Evolutionary conservation across 1,140 invertebrate genomes (phyloP).

Genomic region (Diploscapter pachys): DNA sequence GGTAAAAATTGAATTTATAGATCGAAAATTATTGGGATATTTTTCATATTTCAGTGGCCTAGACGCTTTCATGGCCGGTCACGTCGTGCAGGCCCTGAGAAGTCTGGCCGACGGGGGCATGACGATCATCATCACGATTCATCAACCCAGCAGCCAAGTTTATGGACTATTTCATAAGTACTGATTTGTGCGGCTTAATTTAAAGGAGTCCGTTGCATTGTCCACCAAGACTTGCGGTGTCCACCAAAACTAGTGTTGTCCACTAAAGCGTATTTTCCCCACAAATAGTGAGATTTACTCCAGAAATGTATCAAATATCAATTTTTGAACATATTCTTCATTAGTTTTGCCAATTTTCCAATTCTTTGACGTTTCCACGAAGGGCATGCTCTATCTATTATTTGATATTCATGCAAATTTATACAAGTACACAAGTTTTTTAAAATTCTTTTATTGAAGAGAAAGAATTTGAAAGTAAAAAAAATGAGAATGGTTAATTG

Average conservation of each 20-base stretch:
- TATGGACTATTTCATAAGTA: constrained; percentile 83
- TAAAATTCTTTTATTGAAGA: no score
- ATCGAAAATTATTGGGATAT: no score
- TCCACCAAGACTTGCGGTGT: no score
- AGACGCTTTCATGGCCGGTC: constrained; percentile 81
- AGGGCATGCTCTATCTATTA: no score
- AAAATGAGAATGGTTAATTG: no score
- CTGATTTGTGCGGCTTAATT: not conserved
- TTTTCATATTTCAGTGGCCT: constrained; percentile 67
- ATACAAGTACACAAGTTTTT: no score
- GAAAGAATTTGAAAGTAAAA: no score
- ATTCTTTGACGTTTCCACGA: no score
- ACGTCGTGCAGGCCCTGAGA: constrained; percentile 26
- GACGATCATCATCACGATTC: constrained; percentile 88
- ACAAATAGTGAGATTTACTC: not conserved
- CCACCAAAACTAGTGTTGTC: no score
- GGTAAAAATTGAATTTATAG: no score
- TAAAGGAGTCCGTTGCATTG: not conserved
- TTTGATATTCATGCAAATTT: no score
- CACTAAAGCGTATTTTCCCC: not conserved
- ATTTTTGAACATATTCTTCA: not conserved
- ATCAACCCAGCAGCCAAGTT: constrained; percentile 89
- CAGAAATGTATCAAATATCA: not conserved
- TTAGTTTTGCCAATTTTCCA: not conserved
- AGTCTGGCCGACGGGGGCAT: constrained; percentile 66